phyloP scores from a whole-genome alignment of 2,113 vertebrate species.

The Orthonyx spaldingii region DNA sequence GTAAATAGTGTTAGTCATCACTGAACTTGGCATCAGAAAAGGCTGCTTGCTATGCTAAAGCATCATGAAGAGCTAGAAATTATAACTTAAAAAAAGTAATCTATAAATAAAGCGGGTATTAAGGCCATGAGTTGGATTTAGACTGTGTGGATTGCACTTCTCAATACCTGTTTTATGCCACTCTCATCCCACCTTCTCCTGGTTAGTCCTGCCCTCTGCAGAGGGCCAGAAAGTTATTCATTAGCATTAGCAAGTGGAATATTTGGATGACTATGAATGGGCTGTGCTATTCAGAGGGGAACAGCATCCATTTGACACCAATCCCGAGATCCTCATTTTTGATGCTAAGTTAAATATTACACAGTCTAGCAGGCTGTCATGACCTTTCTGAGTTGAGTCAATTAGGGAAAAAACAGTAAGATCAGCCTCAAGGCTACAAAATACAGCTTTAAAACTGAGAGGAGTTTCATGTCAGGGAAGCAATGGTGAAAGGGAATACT shows the following conservation, averaged over 20 bases:
- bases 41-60: constrained; percentile 14
- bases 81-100: not conserved
- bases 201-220: not conserved
- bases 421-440: not conserved
- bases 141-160: not conserved
- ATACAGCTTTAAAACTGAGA: not conserved
- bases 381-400: not conserved
- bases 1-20: constrained; percentile 59
- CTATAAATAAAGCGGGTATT: not conserved
- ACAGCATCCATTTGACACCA: constrained; percentile 25
- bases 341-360: constrained; percentile 53
- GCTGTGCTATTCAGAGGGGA: constrained; percentile 14
- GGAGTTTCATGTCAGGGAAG: not conserved
- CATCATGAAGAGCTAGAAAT: not conserved
- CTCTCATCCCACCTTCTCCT: not conserved
- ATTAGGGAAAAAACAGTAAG: not conserved
- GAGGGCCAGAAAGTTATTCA: constrained; percentile 24
- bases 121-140: not conserved
- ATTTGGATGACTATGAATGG: constrained; percentile 53
- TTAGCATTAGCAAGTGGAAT: constrained; percentile 14
- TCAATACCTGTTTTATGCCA: constrained; percentile 23
- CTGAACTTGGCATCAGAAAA: constrained; percentile 24
- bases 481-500: not conserved
- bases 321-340: constrained; percentile 10
- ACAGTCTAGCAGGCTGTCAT: not conserved